A percentile compares a stretch with the other conserved stretches of the same genome.
These are phyloP conservation scores for Lucinisca nassula DNA, from an alignment of 2,888 invertebrate genomes.

Conservation along the genomic window DNA sequence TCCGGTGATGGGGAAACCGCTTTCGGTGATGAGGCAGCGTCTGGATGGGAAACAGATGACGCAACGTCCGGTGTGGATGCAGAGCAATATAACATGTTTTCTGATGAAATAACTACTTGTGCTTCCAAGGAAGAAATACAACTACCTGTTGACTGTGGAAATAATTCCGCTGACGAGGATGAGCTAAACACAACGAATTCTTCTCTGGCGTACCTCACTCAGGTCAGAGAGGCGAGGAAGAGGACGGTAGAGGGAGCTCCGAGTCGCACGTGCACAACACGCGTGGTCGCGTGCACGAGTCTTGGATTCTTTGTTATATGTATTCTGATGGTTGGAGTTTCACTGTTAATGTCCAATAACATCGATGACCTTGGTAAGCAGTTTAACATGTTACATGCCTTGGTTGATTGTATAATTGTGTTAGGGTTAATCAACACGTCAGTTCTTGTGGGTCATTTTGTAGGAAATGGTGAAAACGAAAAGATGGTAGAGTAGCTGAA, in stretches of 20 bases:
- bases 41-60: too few relatives aligned
- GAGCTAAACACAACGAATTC: background rate
- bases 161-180: background rate
- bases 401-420: too few relatives aligned
- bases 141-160: background rate
- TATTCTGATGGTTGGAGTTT: constrained; percentile 59
- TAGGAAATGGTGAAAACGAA: too few relatives aligned
- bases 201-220: background rate
- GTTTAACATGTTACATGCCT: too few relatives aligned
- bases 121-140: background rate
- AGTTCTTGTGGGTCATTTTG: too few relatives aligned
- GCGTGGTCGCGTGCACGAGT: constrained; percentile 50
- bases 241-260: background rate
- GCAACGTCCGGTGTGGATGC: background rate
- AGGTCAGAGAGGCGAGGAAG: background rate
- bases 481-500: too few relatives aligned
- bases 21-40: too few relatives aligned
- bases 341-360: constrained; percentile 61
- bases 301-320: constrained; percentile 57
- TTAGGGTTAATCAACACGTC: too few relatives aligned
- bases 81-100: background rate
- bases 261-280: constrained; percentile 40
- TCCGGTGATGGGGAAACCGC: background rate
- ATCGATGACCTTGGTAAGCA: constrained; percentile 65
- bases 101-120: background rate